Percentiles rank a stretch among this genome's conserved stretches.
These are phyloP conservation scores for Bos javanicus DNA, from an alignment of 2,113 vertebrate genomes.

Conservation along the genomic window DNA sequence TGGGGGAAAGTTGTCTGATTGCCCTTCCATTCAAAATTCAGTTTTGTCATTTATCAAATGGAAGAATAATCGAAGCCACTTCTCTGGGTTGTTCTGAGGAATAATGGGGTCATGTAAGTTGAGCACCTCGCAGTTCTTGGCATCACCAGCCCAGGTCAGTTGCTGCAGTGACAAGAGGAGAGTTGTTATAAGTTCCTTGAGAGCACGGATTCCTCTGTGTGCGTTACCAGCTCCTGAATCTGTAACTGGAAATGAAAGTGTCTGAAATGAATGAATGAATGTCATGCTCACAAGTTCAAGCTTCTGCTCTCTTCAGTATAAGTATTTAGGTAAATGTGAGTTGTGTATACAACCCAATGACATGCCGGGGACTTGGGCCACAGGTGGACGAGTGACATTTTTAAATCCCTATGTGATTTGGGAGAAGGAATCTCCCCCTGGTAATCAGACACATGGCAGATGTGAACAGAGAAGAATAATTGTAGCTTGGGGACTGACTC, in stretches of 20 bases:
- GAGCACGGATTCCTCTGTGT: not conserved
- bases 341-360: not conserved
- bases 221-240: not conserved
- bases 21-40: not conserved
- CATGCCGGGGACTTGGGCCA: not conserved
- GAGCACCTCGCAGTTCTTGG: not conserved
- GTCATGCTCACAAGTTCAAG: not conserved
- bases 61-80: not conserved
- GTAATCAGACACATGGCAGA: not conserved
- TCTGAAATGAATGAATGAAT: not conserved
- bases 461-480: not conserved
- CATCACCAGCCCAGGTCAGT: not conserved
- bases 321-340: not conserved
- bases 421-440: not conserved
- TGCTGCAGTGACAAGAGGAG: not conserved
- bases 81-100: not conserved
- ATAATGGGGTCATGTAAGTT: not conserved
- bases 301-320: not conserved
- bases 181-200: not conserved
- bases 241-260: not conserved
- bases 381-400: not conserved
- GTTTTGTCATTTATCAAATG: not conserved
- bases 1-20: not conserved
- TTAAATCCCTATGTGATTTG: not conserved
- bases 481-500: not conserved